These are phyloP conservation scores for Rhynchophorus ferrugineus DNA, from an alignment of 1,140 invertebrate species.

Conservation along the genomic window DNA sequence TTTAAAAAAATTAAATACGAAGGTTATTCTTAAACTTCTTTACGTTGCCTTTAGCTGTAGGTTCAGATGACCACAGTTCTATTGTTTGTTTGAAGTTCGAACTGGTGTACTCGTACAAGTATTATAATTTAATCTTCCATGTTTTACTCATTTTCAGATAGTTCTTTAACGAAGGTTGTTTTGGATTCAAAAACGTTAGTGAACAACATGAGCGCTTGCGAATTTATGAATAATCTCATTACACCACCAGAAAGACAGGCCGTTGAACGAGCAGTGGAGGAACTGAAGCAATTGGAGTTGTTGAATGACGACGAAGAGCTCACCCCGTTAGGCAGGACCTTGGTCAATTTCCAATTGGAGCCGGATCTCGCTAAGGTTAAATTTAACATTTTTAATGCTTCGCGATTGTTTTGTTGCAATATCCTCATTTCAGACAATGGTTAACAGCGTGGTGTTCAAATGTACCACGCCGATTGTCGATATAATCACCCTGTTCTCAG, in stretches of 20 bases:
- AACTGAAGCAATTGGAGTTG: slow-evolving; percentile 45
- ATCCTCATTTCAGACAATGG: slow-evolving; percentile 36
- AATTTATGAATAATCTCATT: slow-evolving; percentile 45
- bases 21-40: no score
- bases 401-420: neutral
- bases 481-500: slow-evolving; percentile 36
- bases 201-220: slow-evolving; percentile 39
- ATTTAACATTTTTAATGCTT: neutral
- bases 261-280: slow-evolving; percentile 41
- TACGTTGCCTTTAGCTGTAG: no score
- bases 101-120: no score
- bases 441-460: slow-evolving; percentile 50
- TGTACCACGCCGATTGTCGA: slow-evolving; percentile 42
- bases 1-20: no score
- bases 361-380: slow-evolving; percentile 49
- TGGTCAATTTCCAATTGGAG: slow-evolving; percentile 46
- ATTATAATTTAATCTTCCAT: no score
- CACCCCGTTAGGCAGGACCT: slow-evolving; percentile 48
- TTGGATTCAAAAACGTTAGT: slow-evolving; percentile 49
- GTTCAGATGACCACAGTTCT: no score
- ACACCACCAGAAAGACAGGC: slow-evolving; percentile 42
- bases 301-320: slow-evolving; percentile 50
- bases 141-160: slow-evolving; percentile 26
- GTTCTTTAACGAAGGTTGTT: slow-evolving; percentile 55
- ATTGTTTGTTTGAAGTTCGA: no score